Conservation (phyloP, 2,797 vertebrate species). For the Aselliscus stoliczkanus region DNA sequence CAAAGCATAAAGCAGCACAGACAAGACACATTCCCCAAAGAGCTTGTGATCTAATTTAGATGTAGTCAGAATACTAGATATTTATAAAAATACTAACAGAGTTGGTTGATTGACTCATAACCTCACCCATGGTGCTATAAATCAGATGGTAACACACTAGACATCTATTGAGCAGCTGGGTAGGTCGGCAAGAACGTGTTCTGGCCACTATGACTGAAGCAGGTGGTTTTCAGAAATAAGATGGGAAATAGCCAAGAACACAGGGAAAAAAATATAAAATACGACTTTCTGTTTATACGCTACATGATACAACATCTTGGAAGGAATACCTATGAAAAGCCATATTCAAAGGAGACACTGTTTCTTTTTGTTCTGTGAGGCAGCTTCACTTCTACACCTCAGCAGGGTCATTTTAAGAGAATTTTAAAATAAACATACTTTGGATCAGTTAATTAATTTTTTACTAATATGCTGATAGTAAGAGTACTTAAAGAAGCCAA, state of each 20-base stretch:
- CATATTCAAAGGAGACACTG: neutral
- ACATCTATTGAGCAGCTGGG: neutral
- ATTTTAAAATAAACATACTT: neutral
- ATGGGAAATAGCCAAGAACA: neutral
- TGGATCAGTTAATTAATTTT: neutral
- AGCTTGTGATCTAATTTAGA: slow-evolving; percentile 55
- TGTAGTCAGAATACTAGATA: slow-evolving; percentile 2
- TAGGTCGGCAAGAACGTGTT: neutral
- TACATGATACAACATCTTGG: neutral
- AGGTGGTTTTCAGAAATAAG: neutral
- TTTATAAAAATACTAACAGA: slow-evolving; percentile 33
- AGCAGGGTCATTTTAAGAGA: neutral
- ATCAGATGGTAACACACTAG: neutral
- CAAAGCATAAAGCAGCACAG: slow-evolving; percentile 42
- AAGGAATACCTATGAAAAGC: neutral
- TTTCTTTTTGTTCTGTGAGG: neutral
- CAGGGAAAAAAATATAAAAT: neutral
- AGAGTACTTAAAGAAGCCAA: neutral
- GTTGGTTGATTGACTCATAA: slow-evolving; percentile 35
- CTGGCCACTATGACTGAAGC: neutral
- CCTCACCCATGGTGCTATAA: neutral
- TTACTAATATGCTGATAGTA: neutral
- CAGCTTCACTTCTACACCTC: neutral
- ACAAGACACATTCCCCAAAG: neutral
- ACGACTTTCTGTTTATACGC: neutral